Percentiles rank a stretch among this genome's conserved stretches.
Evolutionary conservation across 2,888 invertebrate species (phyloP).

Genomic region (Schrankia costaestrigalis): DNA sequence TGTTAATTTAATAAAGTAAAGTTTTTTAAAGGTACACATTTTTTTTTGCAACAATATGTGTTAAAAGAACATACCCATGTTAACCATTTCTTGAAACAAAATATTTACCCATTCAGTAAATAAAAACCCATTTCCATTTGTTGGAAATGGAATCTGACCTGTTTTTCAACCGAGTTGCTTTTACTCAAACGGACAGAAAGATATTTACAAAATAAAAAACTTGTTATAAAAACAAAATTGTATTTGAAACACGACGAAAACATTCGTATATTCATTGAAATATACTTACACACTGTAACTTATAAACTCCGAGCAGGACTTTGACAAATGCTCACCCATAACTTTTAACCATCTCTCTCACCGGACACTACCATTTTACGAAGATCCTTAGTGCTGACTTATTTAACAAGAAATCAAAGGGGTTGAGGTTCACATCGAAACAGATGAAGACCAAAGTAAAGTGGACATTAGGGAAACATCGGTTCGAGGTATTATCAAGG

Average conservation of each 20-base stretch:
- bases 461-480: constrained; percentile 49
- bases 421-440: constrained; percentile 11
- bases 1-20: too few species aligned
- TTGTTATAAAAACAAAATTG: not conserved
- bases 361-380: constrained; percentile 31
- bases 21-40: too few species aligned
- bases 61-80: too few species aligned
- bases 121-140: not conserved
- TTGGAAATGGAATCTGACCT: not conserved
- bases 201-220: not conserved
- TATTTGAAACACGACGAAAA: constrained; percentile 1
- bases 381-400: constrained; percentile 33
- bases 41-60: too few species aligned
- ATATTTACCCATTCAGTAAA: too few species aligned
- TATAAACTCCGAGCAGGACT: constrained; percentile 56
- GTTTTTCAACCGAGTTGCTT: not conserved
- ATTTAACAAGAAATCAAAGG: constrained; percentile 14
- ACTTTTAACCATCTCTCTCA: constrained; percentile 54
- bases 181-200: not conserved
- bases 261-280: constrained; percentile 19
- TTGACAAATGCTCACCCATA: constrained; percentile 67
- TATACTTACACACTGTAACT: constrained; percentile 26
- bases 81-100: too few species aligned
- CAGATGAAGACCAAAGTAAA: constrained; percentile 33
- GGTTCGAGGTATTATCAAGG: constrained; percentile 55